Conservation (phyloP, 1,140 invertebrate species). For the Thereuonema tuberculata region DNA sequence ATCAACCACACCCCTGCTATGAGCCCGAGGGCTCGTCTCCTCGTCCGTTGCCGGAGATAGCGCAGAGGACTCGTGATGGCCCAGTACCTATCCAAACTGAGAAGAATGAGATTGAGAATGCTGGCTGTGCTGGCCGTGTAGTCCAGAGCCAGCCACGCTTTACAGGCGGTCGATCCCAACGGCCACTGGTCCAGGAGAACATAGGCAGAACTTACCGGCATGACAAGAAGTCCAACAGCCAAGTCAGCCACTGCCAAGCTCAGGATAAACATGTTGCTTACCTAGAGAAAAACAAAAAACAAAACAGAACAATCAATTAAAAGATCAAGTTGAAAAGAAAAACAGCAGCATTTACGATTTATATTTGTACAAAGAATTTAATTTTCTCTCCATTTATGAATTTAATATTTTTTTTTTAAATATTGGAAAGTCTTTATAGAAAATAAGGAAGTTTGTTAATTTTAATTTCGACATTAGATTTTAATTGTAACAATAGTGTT, state of each 20-base stretch:
- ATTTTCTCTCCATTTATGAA: no score
- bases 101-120: slow-evolving; percentile 44
- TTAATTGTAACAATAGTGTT: no score
- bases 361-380: no score
- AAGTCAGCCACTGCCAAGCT: slow-evolving; percentile 47
- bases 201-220: slow-evolving; percentile 47
- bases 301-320: no score
- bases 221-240: slow-evolving; percentile 45
- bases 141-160: slow-evolving; percentile 41
- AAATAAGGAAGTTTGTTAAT: no score
- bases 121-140: slow-evolving; percentile 49
- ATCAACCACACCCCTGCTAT: slow-evolving; percentile 40
- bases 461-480: no score
- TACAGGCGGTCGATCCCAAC: slow-evolving; percentile 39
- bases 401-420: no score
- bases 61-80: slow-evolving; percentile 44
- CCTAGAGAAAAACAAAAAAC: slow-evolving; percentile 30
- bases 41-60: slow-evolving; percentile 44
- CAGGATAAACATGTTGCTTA: slow-evolving; percentile 50
- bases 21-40: slow-evolving; percentile 38
- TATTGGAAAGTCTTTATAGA: no score
- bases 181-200: slow-evolving; percentile 41
- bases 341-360: no score
- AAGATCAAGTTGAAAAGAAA: no score
- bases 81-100: slow-evolving; percentile 36